Base-by-base conservation (phyloP, 2,797 vertebrate genomes). In the Acanthiza pusilla region DNA sequence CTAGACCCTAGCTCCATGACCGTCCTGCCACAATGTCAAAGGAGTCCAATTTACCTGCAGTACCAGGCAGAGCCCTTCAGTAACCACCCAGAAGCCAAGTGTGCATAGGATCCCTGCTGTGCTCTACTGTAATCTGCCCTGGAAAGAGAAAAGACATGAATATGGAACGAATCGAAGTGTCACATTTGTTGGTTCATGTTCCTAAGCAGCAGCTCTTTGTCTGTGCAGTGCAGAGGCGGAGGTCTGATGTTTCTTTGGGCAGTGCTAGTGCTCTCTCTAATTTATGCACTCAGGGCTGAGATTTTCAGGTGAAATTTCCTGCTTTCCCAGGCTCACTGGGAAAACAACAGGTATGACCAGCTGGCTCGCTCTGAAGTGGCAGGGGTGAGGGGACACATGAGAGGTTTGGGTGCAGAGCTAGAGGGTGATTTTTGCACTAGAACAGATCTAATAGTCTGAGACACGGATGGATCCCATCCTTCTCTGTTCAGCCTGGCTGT, bases 171-270 rank as follows among this genome's bases (percentile, higher is more conserved):
- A 60, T 38, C 0, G 51, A 92, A 26, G 75, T 73, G 82, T 80
- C 62, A 53, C 54, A 29, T 72, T 47, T 3, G 0, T 0, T 0
- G 45, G 67, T 75, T 90, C 12, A 1, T 3, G 3, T 66, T 85
- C 88, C 80, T 82, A 40, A 79, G 86, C 71, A 94, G 88, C 83
- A 93, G 88, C 48, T 73, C 60, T 76, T 84, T 90, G 71, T 78
- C 73, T 75, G 45, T 78, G 77, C 55, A 21, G 67, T 16, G 19
- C 45, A 38, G 65, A 63, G 55, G 42, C 30, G 27, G 32, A 90
- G 62, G 67, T 87, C 82, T 85, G 77, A 55, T 63, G 60, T 87
- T 60, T 88, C 74, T 62, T 82, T 77, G 77, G 72, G 68, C 84
- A 93, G 63, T 40, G 60, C 74, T 71, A 77, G 38, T 36, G 32